Base-by-base conservation (phyloP, 2,888 invertebrate genomes). In the Mellilla xanthometata region DNA sequence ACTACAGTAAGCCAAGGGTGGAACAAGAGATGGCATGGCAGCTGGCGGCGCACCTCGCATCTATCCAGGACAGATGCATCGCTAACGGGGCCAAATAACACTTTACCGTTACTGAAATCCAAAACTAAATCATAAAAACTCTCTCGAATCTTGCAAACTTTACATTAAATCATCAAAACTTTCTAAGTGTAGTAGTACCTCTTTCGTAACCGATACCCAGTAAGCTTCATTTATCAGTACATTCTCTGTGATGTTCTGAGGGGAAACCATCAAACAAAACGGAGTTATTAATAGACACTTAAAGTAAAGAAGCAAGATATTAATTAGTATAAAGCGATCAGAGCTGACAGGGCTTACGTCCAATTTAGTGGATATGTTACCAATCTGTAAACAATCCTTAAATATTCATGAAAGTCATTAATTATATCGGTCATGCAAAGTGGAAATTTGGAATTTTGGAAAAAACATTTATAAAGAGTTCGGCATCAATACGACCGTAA, bases 181-280 rank as follows among this genome's bases (percentile, higher is more conserved):
- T 79, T 86, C 88, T 87, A 91, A 91, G 90, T 92, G 93, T 96
- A 76, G 64, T 77, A 79, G 79, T 89, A 96, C 96, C 96, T 96
- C 96, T 94, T 94, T 94, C 88, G 95, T 96, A 91, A 95, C 94
- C 90, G 94, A 94, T 91, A 96, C 95, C 96, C 96, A 96, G 92
- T 95, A 94, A 83, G 95, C 96, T 93, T 96, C 96, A 93, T 96
- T 97, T 92, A 96, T 93, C 93, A 96, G 95, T 91, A 96, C 94
- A 93, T 95, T 94, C 94, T 96, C 96, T 92, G 96, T 96, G 94
- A 97, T 95, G 93, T 97, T 97, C 97, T 97, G 95, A 92, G 93
- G 93, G 92, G 92, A 94, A 91, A 93, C 82, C 84, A 85, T 82
- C 81, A 89, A 89, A 89, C 78, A 89, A 89, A 87, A 87, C 69